Conservation (phyloP, 2,888 invertebrate species). For the Ecdyonurus torrentis region DNA sequence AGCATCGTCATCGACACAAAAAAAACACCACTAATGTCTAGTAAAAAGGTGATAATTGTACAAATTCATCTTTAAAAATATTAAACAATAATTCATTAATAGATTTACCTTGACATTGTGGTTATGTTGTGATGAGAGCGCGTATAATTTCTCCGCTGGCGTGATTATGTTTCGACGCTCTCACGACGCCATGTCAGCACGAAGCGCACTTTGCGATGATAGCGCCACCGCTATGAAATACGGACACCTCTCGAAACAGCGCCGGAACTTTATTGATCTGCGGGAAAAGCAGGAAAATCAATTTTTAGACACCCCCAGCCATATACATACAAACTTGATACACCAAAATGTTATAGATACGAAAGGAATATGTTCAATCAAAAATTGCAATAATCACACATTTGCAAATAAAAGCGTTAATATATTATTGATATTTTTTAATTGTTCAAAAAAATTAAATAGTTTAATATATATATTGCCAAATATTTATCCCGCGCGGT, state of each 20-base stretch:
- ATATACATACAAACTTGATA: not conserved
- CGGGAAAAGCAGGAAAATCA: not conserved
- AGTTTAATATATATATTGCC: too few relatives aligned
- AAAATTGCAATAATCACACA: too few relatives aligned
- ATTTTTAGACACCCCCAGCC: not conserved
- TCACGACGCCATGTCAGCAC: conserved; percentile 3
- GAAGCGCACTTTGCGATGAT: not conserved
- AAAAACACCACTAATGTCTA: not conserved
- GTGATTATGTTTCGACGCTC: not conserved
- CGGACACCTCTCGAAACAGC: not conserved
- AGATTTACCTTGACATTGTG: not conserved
- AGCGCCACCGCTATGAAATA: not conserved
- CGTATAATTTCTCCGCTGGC: not conserved
- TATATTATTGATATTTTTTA: too few relatives aligned
- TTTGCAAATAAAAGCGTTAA: too few relatives aligned
- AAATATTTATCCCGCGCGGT: too few relatives aligned
- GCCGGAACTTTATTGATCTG: not conserved
- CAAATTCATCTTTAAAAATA: not conserved
- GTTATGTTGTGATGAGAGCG: not conserved
- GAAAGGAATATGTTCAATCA: too few relatives aligned
- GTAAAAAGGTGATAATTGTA: not conserved
- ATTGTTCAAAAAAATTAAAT: too few relatives aligned
- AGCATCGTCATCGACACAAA: not conserved
- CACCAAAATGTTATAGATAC: too few relatives aligned
- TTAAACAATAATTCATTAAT: not conserved